Base-by-base conservation (phyloP, 2,888 invertebrate genomes). In the Eupithecia inturbata region DNA sequence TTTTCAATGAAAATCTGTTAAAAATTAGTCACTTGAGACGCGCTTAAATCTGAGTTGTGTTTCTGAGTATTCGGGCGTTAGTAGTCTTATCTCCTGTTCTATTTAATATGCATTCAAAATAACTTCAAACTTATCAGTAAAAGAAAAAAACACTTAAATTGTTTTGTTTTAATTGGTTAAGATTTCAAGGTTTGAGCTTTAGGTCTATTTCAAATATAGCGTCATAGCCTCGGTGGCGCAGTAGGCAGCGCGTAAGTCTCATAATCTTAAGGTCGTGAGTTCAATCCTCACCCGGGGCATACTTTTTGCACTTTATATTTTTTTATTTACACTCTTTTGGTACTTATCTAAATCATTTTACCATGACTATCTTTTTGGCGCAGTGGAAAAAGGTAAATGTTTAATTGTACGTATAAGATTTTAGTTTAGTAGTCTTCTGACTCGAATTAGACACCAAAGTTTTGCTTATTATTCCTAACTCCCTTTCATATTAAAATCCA, bases 181-280 rank as follows among this genome's bases (percentile, higher is more conserved):
- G 9, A 31, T 14, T 36, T 64, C n/a, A 33, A 7, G 36, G 33
- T 63, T 16, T 33, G 12, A 31, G 3, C 22, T 41, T 22, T 14
- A 1, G 6, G 36, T 36, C 9, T 66, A 39, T 26, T 66, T 66
- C 16, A 39, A 6, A 0, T 0, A 14, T 0, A 16, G 63, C 10
- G 1, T 5, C 16, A 73, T 69, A 31, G 85, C 84, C 85, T 84
- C 84, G 84, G 84, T 85, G 80, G 85, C 85, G 85, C 82, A 82
- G 82, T 82, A 82, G 82, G 96, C 95, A 97, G 96, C 96, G 96
- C 96, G 96, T 96, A 96, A 96, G 96, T 97, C 97, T 97, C 97
- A 97, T 97, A 97, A 97, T 97, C 97, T 97, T 96, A 97, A 97
- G 97, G 97, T 97, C 97, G 97, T 97, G 97, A 97, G 97, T 97